A percentile compares a stretch with the other conserved stretches of the same genome.
phyloP scores from a whole-genome alignment of 2,888 invertebrate genomes.

The Salpingus planirostris region DNA sequence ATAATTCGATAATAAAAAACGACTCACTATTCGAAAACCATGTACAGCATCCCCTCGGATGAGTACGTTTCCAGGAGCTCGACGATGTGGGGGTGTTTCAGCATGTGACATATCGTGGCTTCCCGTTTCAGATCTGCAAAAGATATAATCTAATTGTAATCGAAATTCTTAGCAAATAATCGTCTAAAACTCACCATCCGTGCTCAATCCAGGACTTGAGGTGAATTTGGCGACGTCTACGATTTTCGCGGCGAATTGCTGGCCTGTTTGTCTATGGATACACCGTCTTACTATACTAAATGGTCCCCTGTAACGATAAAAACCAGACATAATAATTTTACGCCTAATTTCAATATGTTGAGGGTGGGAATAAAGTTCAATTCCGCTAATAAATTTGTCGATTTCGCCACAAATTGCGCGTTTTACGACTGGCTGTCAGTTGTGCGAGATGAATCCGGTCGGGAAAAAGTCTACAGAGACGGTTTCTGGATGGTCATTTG shows the following conservation, averaged over 20 bases:
- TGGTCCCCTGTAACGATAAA: conserved; percentile 66
- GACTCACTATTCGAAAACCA: conserved; percentile 99
- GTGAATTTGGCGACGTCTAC: conserved; percentile 97
- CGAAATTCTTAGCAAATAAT: background rate
- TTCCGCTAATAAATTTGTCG: no score
- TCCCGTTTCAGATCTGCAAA: conserved; percentile 92
- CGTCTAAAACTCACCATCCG: conserved; percentile 61
- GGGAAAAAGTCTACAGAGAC: no score
- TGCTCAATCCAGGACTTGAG: conserved; percentile 91
- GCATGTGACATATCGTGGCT: conserved; percentile 97
- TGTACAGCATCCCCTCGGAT: conserved; percentile 96
- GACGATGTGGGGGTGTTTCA: conserved; percentile 98
- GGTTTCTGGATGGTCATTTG: no score
- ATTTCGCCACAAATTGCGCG: no score
- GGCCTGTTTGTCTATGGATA: conserved; percentile 86
- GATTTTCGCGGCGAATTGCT: conserved; percentile 97
- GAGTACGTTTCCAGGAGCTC: conserved; percentile 97
- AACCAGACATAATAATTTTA: no score
- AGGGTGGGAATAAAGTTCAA: no score
- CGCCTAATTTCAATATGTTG: no score
- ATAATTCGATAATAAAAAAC: no score
- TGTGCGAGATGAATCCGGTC: no score
- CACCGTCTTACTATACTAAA: conserved; percentile 94
- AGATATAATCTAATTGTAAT: conserved; percentile 8
- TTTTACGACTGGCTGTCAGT: no score